These are phyloP conservation scores for Sisyra terminalis DNA, from an alignment of 2,888 invertebrate species.

Conservation along the genomic window DNA sequence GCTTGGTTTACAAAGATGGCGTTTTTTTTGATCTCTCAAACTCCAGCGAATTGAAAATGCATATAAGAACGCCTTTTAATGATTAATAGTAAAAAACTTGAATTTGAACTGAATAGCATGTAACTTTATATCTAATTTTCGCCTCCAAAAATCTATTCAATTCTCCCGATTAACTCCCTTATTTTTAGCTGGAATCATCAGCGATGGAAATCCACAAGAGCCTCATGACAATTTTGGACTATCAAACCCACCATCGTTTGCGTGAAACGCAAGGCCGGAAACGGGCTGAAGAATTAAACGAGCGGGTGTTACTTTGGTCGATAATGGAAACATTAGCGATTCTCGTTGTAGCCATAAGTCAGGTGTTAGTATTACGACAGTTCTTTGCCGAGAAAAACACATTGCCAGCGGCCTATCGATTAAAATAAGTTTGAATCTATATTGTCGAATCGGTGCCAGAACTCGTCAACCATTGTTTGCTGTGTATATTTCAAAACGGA, in stretches of 20 bases:
- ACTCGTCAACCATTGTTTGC: no score
- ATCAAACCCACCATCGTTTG: constrained; percentile 92
- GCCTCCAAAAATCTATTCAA: no score
- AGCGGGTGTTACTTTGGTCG: constrained; percentile 88
- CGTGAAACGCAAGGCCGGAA: constrained; percentile 90
- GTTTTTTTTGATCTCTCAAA: no score
- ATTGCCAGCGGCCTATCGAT: constrained; percentile 11
- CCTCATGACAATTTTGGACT: constrained; percentile 76
- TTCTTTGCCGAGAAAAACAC: constrained; percentile 70
- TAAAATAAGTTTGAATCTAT: no score
- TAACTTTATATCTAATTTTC: no score
- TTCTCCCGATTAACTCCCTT: constrained; percentile 7
- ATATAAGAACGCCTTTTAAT: no score
- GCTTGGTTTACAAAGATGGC: no score
- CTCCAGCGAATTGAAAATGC: no score
- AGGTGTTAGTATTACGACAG: constrained; percentile 81
- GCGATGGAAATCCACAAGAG: constrained; percentile 81
- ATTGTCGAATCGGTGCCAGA: no score
- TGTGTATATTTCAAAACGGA: no score
- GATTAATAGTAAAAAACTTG: no score
- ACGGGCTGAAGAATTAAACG: constrained; percentile 91
- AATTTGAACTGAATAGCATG: no score
- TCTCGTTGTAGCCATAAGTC: constrained; percentile 70
- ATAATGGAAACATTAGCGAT: constrained; percentile 74
- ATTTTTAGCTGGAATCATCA: constrained; percentile 76